Evolutionary conservation across 2,888 invertebrate genomes (phyloP).

Genomic region (Torymus texanus): DNA sequence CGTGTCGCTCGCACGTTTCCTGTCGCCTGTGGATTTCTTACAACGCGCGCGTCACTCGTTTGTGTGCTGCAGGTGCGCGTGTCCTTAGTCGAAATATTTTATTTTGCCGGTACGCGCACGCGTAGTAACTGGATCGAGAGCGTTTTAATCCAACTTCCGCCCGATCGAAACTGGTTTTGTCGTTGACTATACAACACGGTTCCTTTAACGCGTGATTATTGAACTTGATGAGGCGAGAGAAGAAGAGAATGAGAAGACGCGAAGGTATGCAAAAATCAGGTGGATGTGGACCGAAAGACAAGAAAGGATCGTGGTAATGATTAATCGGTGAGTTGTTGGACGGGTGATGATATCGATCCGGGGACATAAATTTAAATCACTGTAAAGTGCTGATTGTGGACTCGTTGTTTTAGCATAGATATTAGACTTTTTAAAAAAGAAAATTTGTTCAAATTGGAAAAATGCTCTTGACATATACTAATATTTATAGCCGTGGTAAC

Average conservation of each 20-base stretch:
- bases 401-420: too few relatives aligned
- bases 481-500: too few relatives aligned
- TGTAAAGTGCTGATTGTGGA: too few relatives aligned
- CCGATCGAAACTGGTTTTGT: slow-evolving; percentile 48
- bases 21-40: slow-evolving; percentile 28
- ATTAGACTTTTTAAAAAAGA: too few relatives aligned
- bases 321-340: too few relatives aligned
- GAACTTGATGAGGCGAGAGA: slow-evolving; percentile 18
- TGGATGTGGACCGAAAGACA: slow-evolving; percentile 21
- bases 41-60: slow-evolving; percentile 24
- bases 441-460: too few relatives aligned
- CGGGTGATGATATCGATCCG: too few relatives aligned
- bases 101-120: slow-evolving; percentile 18
- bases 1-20: slow-evolving; percentile 34
- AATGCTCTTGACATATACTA: too few relatives aligned
- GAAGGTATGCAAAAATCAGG: slow-evolving; percentile 35
- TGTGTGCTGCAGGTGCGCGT: background rate
- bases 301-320: background rate
- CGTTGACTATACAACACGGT: background rate
- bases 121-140: slow-evolving; percentile 44
- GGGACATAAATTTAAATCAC: too few relatives aligned
- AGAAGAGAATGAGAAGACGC: slow-evolving; percentile 10
- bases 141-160: slow-evolving; percentile 47
- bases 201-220: slow-evolving; percentile 14
- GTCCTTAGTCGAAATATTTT: slow-evolving; percentile 39